A percentile compares a stretch with the other conserved stretches of the same genome.
Conservation (phyloP, 2,113 vertebrate genomes). For the Xenopus laevis region DNA sequence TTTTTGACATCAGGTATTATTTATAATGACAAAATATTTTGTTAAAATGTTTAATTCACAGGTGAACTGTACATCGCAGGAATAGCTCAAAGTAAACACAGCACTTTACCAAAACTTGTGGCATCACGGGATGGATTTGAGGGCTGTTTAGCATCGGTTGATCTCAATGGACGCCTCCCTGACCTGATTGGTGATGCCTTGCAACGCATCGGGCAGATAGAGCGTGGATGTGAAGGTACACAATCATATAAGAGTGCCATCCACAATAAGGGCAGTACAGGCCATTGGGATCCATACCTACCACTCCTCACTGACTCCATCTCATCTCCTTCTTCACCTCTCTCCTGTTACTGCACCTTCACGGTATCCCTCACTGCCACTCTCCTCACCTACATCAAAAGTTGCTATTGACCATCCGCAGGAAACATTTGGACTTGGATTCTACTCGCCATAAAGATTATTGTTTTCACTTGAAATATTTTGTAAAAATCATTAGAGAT, state of each 20-base stretch:
- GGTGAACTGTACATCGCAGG: conserved; percentile 96
- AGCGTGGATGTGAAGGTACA: conserved; percentile 98
- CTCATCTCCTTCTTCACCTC: conserved; percentile 19
- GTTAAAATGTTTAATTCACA: conserved; percentile 47
- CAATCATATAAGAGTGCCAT: conserved; percentile 52
- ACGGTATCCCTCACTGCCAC: not conserved
- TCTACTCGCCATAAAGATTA: not conserved
- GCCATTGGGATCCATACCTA: not conserved
- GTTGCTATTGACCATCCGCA: not conserved
- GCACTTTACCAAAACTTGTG: conserved; percentile 89
- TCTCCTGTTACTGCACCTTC: not conserved
- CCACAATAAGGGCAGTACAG: conserved; percentile 2
- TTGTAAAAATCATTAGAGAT: not conserved
- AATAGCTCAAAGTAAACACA: conserved; percentile 90
- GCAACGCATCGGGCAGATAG: conserved; percentile 95
- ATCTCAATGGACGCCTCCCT: conserved; percentile 92
- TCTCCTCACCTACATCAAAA: conserved; percentile 14
- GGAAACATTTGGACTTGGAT: conserved; percentile 6
- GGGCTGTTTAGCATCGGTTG: conserved; percentile 93
- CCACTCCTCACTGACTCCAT: conserved; percentile 3
- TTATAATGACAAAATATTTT: too few relatives aligned
- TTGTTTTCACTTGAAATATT: not conserved
- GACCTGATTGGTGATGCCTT: conserved; percentile 91
- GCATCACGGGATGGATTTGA: conserved; percentile 95
- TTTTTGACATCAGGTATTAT: too few relatives aligned